A percentile compares a stretch with the other conserved stretches of the same genome.
Conservation (phyloP, 2,888 invertebrate species). For the Parelbella ahira region DNA sequence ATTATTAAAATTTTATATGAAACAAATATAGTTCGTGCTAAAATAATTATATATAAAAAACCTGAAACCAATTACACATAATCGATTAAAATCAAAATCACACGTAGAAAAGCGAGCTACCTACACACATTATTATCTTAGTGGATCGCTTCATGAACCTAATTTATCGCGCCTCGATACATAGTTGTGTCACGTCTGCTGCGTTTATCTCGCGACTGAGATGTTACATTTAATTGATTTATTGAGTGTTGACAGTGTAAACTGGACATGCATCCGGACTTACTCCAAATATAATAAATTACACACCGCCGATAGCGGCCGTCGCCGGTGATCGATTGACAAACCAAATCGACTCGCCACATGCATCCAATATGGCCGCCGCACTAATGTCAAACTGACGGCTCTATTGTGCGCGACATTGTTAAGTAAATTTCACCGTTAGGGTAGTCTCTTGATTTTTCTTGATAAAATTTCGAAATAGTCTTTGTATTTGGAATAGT, state of each 20-base stretch:
- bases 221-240: slow-evolving; percentile 72
- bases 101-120: too few relatives aligned
- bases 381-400: slow-evolving; percentile 40
- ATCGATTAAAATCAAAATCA: too few relatives aligned
- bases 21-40: too few relatives aligned
- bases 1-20: too few relatives aligned
- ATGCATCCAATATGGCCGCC: slow-evolving; percentile 54
- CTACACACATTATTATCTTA: too few relatives aligned
- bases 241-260: slow-evolving; percentile 69
- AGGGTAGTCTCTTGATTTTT: slow-evolving; percentile 28
- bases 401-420: slow-evolving; percentile 51
- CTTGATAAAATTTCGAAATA: slow-evolving; percentile 13
- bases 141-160: too few relatives aligned
- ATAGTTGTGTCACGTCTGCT: neutral
- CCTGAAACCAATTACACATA: too few relatives aligned
- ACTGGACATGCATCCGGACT: slow-evolving; percentile 56
- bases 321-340: slow-evolving; percentile 55
- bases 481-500: slow-evolving; percentile 5
- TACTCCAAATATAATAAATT: slow-evolving; percentile 69
- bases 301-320: slow-evolving; percentile 51
- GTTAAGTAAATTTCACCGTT: slow-evolving; percentile 33
- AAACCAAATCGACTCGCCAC: slow-evolving; percentile 51
- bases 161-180: too few relatives aligned
- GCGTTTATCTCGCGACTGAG: slow-evolving; percentile 43
- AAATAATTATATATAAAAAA: too few relatives aligned